Conservation (phyloP, 2,113 vertebrate genomes). For the Lasiurus cinereus region DNA sequence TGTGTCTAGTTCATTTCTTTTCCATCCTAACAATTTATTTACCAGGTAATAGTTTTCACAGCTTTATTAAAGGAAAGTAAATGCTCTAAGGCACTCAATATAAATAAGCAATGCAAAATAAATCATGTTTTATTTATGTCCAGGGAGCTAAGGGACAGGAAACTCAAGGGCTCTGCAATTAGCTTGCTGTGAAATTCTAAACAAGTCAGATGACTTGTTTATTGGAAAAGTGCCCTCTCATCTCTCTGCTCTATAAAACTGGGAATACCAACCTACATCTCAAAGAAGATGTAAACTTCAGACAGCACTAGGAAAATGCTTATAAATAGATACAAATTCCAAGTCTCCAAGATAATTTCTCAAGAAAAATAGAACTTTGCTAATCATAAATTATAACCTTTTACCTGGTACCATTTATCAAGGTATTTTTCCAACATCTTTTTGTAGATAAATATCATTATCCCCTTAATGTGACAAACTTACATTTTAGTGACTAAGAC, state of each 20-base stretch:
- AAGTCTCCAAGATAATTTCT: constrained; percentile 31
- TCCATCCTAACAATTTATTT: constrained; percentile 46
- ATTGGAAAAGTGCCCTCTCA: constrained; percentile 68
- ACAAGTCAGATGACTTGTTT: constrained; percentile 68
- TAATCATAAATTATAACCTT: constrained; percentile 37
- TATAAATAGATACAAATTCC: constrained; percentile 46
- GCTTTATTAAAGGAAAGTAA: constrained; percentile 74
- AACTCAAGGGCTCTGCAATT: constrained; percentile 71
- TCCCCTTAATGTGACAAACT: background rate
- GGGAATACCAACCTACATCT: background rate
- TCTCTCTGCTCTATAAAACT: constrained; percentile 54
- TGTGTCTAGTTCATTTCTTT: constrained; percentile 33
- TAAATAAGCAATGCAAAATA: constrained; percentile 71
- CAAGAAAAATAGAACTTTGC: constrained; percentile 47
- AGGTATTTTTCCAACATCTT: constrained; percentile 29
- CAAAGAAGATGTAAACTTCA: constrained; percentile 36
- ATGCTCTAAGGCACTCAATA: constrained; percentile 65
- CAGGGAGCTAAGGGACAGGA: constrained; percentile 62
- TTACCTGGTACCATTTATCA: constrained; percentile 32
- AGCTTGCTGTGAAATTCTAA: constrained; percentile 76
- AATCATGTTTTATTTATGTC: constrained; percentile 71
- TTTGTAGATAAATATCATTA: constrained; percentile 52
- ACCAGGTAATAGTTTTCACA: constrained; percentile 60
- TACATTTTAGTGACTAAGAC: constrained; percentile 35
- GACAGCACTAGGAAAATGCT: constrained; percentile 45